Base-by-base conservation (phyloP, 2,797 vertebrate species). In the Hydrocynus forskahlii region DNA sequence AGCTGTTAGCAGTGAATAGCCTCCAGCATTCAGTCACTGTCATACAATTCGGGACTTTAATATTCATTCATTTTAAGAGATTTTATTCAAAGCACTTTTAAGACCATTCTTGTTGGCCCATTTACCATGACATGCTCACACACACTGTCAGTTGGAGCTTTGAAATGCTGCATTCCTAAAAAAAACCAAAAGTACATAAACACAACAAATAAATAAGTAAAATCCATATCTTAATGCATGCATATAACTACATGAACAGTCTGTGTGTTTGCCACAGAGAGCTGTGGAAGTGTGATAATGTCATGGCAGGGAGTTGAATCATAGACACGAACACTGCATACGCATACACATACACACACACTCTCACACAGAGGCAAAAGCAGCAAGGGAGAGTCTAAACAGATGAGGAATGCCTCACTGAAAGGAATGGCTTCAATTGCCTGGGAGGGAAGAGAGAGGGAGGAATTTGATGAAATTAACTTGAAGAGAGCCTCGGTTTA, bases 391-490 rank as follows among this genome's bases (percentile, higher is more conserved):
- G 63, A 60, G 78, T 79, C 83, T 67, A 68, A 60, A 68, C 75
- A 80, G 79, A 80, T 64, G 29, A 66, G 45, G 50, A 81, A 68
- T 60, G 64, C 78, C 68, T 83, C 70, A 48, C 38, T 76, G 57
- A 64, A 70, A 48, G 35, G 52, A 78, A 82, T 62, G 63, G 78
- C 66, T 74, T 75, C 40, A 67, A 74, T 84, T 82, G 73, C 69
- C 45, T 62, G 75, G 75, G 60, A 83, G 75, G 78, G 66, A 60
- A 71, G 68, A 64, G 45, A 72, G 66, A 67, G 81, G 79, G 64
- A 82, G 77, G 80, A 78, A 84, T 83, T 67, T 78, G 75, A 85
- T 79, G 54, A 87, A 87, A 88, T 87, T 85, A 86, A 70, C 77
- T 83, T 9, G 21, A 29, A 75, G 63, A 74, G 82, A 78, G 81